Base-by-base conservation (phyloP, 2,113 vertebrate species). In the Oxyruncus cristatus region DNA sequence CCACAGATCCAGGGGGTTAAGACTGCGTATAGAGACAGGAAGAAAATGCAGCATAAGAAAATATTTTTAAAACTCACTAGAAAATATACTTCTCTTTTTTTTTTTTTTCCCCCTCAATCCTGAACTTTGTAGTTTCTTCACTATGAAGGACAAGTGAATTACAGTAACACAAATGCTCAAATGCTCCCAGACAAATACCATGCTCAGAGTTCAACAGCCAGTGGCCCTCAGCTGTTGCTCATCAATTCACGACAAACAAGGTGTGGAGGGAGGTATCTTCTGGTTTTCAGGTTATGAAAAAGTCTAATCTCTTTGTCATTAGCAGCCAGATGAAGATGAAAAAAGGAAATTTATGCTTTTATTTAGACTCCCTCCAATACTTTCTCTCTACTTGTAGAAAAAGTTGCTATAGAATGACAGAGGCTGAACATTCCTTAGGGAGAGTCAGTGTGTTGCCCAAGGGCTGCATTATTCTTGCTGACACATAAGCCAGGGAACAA, bases 301-400 rank as follows among this genome's bases (percentile, higher is more conserved):
- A 58, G 11, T n/a, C 44, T 37, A 67, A 71, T 84, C 47, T 88
- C 55, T 39, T 71, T 74, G 59, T 78, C 56, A 37, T 88, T 72
- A 96, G 61, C 68, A 92, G 56, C 14, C 49, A 56, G 72, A 84
- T 52, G 52, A 96, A 92, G 71, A 81, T 18, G 27, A 92, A 92
- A 92, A 90, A 53, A 24, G 23, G 23, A 90, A 93, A 88, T 41
- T 11, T 73, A 72, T 80, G 67, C 20, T 72, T 93, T 86, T 85
- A 63, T 70, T 95, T 84, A 96, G 92, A 92, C 33, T 68, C 49
- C 33, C 85, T 89, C n/a, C 62, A 96, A 85, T 74, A 75, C 61
- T 95, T 95, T 56, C 33, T 62, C 39, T 88, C 30, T 85, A 28
- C 30, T 72, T 42, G 68, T 66, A 92, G 88, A 92, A 46, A 65